Percentiles rank a stretch among this genome's conserved stretches.
These are phyloP conservation scores for Empis livida DNA, from an alignment of 2,888 invertebrate species.

Conservation along the genomic window DNA sequence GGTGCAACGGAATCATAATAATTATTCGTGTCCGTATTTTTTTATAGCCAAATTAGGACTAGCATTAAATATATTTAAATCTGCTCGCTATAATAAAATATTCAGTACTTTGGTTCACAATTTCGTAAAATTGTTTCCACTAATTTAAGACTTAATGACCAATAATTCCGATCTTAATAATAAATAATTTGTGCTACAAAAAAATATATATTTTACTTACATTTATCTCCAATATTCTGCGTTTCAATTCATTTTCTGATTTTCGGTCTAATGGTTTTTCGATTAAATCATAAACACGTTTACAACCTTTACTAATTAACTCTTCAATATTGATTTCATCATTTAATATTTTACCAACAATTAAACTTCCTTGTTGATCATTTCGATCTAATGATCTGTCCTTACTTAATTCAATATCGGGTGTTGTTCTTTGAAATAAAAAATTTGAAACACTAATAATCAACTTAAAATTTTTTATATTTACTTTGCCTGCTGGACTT, in stretches of 20 bases:
- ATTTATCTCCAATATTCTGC: conserved; percentile 30
- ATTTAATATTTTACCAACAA: conserved; percentile 19
- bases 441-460: neutral
- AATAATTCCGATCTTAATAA: too few species aligned
- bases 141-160: too few species aligned
- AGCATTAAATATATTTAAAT: too few species aligned
- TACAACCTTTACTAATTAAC: conserved; percentile 29
- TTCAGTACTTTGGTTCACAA: too few species aligned
- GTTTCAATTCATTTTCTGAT: conserved; percentile 27
- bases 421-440: conserved; percentile 5
- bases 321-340: conserved; percentile 28
- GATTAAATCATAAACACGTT: conserved; percentile 31
- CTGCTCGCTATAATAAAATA: too few species aligned
- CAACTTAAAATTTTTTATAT: neutral
- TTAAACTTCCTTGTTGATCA: conserved; percentile 7
- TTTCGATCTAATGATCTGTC: conserved; percentile 6
- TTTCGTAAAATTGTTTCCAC: too few species aligned
- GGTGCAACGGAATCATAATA: too few species aligned
- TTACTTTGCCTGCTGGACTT: conserved; percentile 33
- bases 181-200: too few species aligned
- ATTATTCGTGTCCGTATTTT: too few species aligned
- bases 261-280: conserved; percentile 29
- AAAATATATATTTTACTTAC: conserved; percentile 21
- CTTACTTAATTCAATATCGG: conserved; percentile 5
- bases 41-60: too few species aligned